Evolutionary conservation across 1,140 invertebrate genomes (phyloP), one percentile per base, ranked within the genome.

Genomic region (Papilio glaucus): DNA sequence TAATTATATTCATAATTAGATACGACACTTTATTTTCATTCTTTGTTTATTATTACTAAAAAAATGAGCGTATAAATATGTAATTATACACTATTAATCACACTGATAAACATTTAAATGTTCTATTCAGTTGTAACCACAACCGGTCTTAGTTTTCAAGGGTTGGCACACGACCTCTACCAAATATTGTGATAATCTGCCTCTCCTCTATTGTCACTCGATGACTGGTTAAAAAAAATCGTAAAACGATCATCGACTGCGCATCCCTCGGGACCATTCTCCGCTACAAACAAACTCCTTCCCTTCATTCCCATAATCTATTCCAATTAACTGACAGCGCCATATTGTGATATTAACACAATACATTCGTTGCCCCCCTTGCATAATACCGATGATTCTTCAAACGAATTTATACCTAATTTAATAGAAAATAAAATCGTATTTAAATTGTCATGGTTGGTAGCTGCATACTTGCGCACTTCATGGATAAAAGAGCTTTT

Each of bases 321-420:
- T 92, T 91, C 89, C 89, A 92, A 92, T 92, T 92, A 92, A 92
- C 88, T 92, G 90, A 92, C 90, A 92, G 90, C 83, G 77, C 84
- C 90, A 90, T 92, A 92, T 92, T 92, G 90, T 92, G 84, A 90
- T 92, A 91, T 87, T 91, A 92, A 90, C 89, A 92, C 90, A 92
- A 91, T 90, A 77, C 88, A 84, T 83, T 83, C 85, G 78, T 80
- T 82, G 78, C 78, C 83, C 90, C 85, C 79, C 76, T 75, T 77
- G 72, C 62, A 68, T 72, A 69, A 76, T 69, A 49, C 72, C 10
- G 5, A 49, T 15, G 9, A 18, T 8, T 18, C 18, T 10, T 6
- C 42, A 69, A 18, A 49, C 24, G 24, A 69, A 69, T 24, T 8
- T 53, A 53, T 33, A 33, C 18, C 29, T 37, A 53, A 53, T 26